Evolutionary conservation across 1,140 invertebrate genomes (phyloP).

Genomic region (Harpegnathos saltator): DNA sequence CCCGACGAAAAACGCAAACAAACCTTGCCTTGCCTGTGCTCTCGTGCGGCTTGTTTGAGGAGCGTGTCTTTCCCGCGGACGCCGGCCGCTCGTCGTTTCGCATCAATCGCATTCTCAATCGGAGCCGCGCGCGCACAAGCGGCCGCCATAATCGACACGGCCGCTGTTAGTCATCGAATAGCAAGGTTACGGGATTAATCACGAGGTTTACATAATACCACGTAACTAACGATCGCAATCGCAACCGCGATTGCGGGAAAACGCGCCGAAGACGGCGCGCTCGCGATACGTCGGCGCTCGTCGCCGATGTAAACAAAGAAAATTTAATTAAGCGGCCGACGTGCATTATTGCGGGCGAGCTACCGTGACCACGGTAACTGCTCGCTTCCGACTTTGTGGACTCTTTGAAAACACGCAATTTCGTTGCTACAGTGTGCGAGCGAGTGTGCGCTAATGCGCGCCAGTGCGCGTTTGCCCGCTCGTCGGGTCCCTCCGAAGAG

Average conservation of each 20-base stretch:
- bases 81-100: not conserved
- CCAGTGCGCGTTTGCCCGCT: not conserved
- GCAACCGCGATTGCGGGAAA: conserved; percentile 33
- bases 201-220: conserved; percentile 76
- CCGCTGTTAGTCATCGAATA: conserved; percentile 77
- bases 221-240: conserved; percentile 66
- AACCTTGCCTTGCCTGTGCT: conserved; percentile 36
- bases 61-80: conserved; percentile 3
- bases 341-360: conserved; percentile 40
- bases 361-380: conserved; percentile 49
- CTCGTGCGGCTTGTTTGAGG: not conserved
- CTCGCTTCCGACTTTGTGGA: conserved; percentile 41
- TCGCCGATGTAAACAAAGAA: conserved; percentile 47
- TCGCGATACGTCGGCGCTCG: conserved; percentile 17
- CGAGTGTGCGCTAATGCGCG: not conserved
- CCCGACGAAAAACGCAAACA: conserved; percentile 33
- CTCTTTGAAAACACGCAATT: conserved; percentile 50
- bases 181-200: conserved; percentile 79
- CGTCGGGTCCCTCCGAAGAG: not conserved
- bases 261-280: not conserved
- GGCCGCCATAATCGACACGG: conserved; percentile 25
- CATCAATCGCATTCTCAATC: conserved; percentile 51
- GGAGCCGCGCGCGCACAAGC: conserved; percentile 47
- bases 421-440: not conserved
- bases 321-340: conserved; percentile 57